Percentiles rank a stretch among this genome's conserved stretches.
These are phyloP conservation scores for Sinhomidia bicolor DNA, from an alignment of 2,888 invertebrate species.

Conservation along the genomic window DNA sequence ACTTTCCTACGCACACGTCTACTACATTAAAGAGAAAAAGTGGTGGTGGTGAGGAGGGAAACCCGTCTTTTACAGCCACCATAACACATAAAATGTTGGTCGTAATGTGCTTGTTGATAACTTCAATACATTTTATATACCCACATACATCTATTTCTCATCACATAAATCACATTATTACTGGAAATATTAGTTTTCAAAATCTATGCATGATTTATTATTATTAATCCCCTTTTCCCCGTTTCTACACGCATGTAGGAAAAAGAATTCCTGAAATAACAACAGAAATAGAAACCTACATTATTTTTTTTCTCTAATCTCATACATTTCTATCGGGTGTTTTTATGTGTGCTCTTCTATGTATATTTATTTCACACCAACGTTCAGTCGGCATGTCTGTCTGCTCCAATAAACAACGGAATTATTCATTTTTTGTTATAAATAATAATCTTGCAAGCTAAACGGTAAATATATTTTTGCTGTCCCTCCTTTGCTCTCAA, in stretches of 20 bases:
- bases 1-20: background rate
- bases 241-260: background rate
- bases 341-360: background rate
- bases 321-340: background rate
- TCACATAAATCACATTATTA: constrained; percentile 51
- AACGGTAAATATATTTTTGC: too few species aligned
- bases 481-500: too few species aligned
- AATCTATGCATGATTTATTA: constrained; percentile 56
- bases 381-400: background rate
- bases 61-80: background rate
- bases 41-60: background rate
- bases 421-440: too few species aligned
- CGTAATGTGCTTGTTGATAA: background rate
- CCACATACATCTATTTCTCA: constrained; percentile 5
- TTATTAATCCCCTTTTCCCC: background rate
- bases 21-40: background rate
- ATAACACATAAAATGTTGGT: background rate
- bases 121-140: background rate
- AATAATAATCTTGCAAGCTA: too few species aligned
- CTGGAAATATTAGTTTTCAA: constrained; percentile 42
- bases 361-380: too few species aligned
- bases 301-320: background rate
- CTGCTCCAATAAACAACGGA: background rate
- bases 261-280: background rate
- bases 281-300: background rate